A percentile compares a stretch with the other conserved stretches of the same genome.
phyloP scores from a whole-genome alignment of 1,140 invertebrate genomes.

The Mamestra configurata region DNA sequence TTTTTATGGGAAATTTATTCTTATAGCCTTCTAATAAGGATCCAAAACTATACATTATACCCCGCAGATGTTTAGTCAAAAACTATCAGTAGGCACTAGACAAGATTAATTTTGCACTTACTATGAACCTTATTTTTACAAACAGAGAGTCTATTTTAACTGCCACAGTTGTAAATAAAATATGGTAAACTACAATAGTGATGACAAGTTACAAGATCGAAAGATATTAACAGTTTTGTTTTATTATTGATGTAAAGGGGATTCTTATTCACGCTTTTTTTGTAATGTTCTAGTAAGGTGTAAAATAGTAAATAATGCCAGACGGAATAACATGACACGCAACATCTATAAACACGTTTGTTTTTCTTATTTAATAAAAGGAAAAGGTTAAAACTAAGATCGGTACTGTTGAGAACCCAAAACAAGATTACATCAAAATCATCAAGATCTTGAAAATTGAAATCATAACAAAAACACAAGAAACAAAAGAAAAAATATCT shows the following conservation, averaged over 20 bases:
- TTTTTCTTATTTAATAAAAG: not conserved
- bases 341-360: not conserved
- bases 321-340: not conserved
- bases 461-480: too few species aligned
- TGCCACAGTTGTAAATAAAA: not conserved
- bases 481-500: too few species aligned
- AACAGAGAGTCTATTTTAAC: not conserved
- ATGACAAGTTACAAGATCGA: conserved; percentile 28
- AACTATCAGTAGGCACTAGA: not conserved
- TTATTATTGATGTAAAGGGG: conserved; percentile 28
- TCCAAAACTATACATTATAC: too few species aligned
- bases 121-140: not conserved
- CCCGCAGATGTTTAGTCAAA: conserved; percentile 14
- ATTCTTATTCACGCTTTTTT: conserved; percentile 32
- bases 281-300: not conserved
- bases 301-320: not conserved
- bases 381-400: not conserved
- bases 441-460: too few species aligned
- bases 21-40: not conserved
- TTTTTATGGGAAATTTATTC: not conserved
- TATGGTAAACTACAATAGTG: not conserved
- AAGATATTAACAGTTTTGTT: conserved; percentile 35
- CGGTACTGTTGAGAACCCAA: too few species aligned
- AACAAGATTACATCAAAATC: too few species aligned
- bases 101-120: not conserved